A percentile compares a stretch with the other conserved stretches of the same genome.
phyloP scores from a whole-genome alignment of 1,140 invertebrate genomes.

The Drosophila kikkawai region DNA sequence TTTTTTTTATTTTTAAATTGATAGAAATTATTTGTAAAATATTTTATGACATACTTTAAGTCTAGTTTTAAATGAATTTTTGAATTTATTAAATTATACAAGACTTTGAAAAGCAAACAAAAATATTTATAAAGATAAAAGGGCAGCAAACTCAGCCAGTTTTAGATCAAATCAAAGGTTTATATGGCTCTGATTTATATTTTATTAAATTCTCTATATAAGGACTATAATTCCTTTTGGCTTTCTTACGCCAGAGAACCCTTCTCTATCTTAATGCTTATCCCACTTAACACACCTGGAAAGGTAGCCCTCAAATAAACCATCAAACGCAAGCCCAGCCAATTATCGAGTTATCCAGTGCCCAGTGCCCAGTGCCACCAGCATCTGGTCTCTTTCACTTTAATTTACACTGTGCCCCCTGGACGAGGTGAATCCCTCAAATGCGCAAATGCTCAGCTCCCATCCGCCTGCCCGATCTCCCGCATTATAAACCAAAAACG shows the following conservation, averaged over 20 bases:
- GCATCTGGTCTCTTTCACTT: constrained; percentile 45
- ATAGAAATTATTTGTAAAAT: not conserved
- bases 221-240: not conserved
- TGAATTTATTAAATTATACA: not conserved
- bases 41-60: not conserved
- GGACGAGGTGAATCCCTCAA: constrained; percentile 30
- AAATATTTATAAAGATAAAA: not conserved
- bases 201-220: not conserved
- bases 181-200: not conserved
- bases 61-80: not conserved
- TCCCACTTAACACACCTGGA: constrained; percentile 19
- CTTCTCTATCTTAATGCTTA: not conserved
- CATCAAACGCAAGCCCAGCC: constrained; percentile 31
- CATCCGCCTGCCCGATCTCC: not conserved
- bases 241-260: not conserved
- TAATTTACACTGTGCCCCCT: constrained; percentile 25
- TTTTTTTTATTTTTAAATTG: not conserved
- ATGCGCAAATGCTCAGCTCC: constrained; percentile 6
- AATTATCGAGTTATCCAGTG: constrained; percentile 39
- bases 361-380: constrained; percentile 22
- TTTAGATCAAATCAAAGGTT: not conserved
- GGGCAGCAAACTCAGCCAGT: not conserved
- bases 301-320: constrained; percentile 16
- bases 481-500: not conserved
- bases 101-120: too few species aligned